Percentiles rank a stretch among this genome's conserved stretches.
Conservation (phyloP, 1,140 invertebrate species). For the Atopsyche davidsoni region DNA sequence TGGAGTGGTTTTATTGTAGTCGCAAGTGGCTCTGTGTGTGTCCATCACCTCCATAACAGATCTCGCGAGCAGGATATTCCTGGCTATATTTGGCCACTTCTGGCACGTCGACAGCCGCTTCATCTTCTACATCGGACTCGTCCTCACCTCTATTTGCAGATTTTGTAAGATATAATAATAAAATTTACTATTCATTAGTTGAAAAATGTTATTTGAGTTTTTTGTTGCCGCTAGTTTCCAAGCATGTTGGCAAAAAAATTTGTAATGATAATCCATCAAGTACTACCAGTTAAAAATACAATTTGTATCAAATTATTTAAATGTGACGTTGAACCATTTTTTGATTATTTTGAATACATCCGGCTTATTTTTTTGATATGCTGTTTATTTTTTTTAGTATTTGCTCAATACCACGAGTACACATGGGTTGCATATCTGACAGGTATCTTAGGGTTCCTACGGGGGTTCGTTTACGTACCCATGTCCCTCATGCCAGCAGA, state of each 20-base stretch:
- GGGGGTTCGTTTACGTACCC: slow-evolving; percentile 50
- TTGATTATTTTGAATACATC: no score
- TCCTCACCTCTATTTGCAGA: slow-evolving; percentile 45
- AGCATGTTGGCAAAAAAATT: no score
- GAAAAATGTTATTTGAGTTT: no score
- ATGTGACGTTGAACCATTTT: no score
- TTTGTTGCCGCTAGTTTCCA: no score
- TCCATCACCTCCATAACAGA: slow-evolving; percentile 50
- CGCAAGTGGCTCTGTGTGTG: slow-evolving; percentile 48
- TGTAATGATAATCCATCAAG: no score
- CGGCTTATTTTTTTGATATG: no score
- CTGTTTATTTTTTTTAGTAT: slow-evolving; percentile 35
- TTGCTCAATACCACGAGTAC: slow-evolving; percentile 40
- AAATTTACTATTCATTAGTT: no score
- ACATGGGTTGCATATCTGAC: slow-evolving; percentile 43
- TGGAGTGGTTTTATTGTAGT: slow-evolving; percentile 36
- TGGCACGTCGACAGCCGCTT: slow-evolving; percentile 46
- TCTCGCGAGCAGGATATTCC: slow-evolving; percentile 44
- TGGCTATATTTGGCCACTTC: slow-evolving; percentile 45
- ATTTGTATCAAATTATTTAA: no score
- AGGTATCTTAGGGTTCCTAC: slow-evolving; percentile 47
- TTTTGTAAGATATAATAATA: no score
- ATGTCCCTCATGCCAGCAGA: slow-evolving; percentile 55
- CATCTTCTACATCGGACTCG: slow-evolving; percentile 47
- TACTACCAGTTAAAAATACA: no score